Conservation (phyloP, 2,888 invertebrate species). For the Lasius platythorax region DNA sequence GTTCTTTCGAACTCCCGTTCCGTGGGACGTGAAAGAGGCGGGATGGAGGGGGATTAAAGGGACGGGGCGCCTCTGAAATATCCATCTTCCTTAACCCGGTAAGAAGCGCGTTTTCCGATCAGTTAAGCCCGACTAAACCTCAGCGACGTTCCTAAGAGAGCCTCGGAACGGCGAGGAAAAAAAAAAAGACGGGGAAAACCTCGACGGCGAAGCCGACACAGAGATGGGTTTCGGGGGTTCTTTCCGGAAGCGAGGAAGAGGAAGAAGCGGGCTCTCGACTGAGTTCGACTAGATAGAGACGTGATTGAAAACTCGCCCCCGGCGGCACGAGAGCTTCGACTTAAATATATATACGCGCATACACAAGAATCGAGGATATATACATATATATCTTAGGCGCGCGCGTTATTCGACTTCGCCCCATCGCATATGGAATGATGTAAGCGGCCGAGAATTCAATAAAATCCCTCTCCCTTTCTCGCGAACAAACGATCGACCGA, state of each 20-base stretch:
- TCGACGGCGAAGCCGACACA: slow-evolving; percentile 29
- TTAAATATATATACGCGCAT: slow-evolving; percentile 76
- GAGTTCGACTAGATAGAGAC: slow-evolving; percentile 82
- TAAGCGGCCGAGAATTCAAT: slow-evolving; percentile 26
- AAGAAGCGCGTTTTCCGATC: slow-evolving; percentile 82
- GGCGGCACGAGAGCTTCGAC: slow-evolving; percentile 80
- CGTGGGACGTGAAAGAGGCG: slow-evolving; percentile 1
- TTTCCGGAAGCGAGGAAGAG: slow-evolving; percentile 25
- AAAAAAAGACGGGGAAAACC: slow-evolving; percentile 8
- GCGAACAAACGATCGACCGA: neutral
- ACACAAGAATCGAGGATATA: neutral
- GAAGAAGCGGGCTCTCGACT: slow-evolving; percentile 63
- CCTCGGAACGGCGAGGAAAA: slow-evolving; percentile 66
- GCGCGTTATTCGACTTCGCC: slow-evolving; percentile 16
- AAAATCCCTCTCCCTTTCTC: slow-evolving; percentile 29
- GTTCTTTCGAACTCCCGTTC: slow-evolving; percentile 41
- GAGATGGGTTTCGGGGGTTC: slow-evolving; percentile 32
- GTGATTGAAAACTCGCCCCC: slow-evolving; percentile 84
- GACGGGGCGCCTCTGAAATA: slow-evolving; percentile 68
- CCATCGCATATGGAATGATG: slow-evolving; percentile 42
- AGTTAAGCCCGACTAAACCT: slow-evolving; percentile 80
- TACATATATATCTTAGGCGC: neutral
- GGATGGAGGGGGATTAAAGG: slow-evolving; percentile 29
- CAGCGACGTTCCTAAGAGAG: slow-evolving; percentile 77
- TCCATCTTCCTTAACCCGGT: slow-evolving; percentile 78